Conservation (phyloP, 2,888 invertebrate genomes). For the Cephus rjabovi region DNA sequence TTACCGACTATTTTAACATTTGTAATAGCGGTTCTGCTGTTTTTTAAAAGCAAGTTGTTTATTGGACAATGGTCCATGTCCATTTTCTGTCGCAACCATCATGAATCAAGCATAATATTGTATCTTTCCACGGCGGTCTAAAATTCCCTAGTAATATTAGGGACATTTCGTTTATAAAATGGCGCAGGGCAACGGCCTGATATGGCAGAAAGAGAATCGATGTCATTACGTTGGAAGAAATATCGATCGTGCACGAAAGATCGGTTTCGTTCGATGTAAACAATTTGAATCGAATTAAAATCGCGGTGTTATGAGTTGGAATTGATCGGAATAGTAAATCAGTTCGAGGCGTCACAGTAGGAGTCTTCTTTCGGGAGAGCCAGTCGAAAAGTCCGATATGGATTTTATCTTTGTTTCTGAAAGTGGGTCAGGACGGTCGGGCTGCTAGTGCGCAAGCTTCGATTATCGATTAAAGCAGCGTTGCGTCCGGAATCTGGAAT, state of each 20-base stretch:
- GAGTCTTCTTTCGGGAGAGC: not conserved
- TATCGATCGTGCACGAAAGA: not conserved
- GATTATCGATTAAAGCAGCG: constrained; percentile 61
- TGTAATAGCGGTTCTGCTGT: no score
- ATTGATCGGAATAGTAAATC: not conserved
- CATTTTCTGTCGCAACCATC: not conserved
- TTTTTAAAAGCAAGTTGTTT: not conserved
- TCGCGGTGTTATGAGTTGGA: not conserved
- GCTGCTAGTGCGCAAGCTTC: constrained; percentile 60
- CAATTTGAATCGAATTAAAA: not conserved
- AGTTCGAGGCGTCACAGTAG: not conserved
- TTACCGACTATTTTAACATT: not conserved
- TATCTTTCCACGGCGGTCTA: not conserved
- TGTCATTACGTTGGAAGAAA: not conserved
- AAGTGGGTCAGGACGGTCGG: constrained; percentile 54
- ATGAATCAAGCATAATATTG: not conserved
- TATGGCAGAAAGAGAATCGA: not conserved
- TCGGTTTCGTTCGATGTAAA: not conserved
- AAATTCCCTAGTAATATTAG: not conserved
- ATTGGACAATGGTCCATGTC: not conserved
- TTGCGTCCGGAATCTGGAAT: constrained; percentile 39
- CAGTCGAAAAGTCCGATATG: constrained; percentile 37
- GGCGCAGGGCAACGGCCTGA: not conserved
- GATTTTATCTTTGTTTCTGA: constrained; percentile 54
- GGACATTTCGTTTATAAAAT: not conserved